Percentiles rank a stretch among this genome's conserved stretches.
Evolutionary conservation across 2,797 vertebrate genomes (phyloP).

Genomic region (Sebastes nivosus): DNA sequence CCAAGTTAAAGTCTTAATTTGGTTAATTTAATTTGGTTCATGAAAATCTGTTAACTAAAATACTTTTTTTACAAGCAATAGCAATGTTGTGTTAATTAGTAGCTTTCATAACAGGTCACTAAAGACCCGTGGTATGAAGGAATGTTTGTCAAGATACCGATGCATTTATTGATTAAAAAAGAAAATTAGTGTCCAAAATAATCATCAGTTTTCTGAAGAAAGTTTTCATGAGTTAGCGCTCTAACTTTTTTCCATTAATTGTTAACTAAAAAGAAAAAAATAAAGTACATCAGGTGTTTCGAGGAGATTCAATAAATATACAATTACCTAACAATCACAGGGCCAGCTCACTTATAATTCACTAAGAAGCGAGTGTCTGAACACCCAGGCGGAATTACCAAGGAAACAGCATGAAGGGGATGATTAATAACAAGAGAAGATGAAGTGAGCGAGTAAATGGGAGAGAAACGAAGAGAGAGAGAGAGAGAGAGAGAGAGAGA

Average conservation of each 20-base stretch:
- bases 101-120: background rate
- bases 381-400: constrained; percentile 36
- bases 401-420: constrained; percentile 38
- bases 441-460: background rate
- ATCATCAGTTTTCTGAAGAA: background rate
- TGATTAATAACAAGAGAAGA: constrained; percentile 40
- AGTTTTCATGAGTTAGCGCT: background rate
- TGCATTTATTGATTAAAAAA: background rate
- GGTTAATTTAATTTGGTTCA: background rate
- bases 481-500: background rate
- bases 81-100: background rate
- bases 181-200: background rate
- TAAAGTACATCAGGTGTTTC: background rate
- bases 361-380: constrained; percentile 29
- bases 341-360: constrained; percentile 31
- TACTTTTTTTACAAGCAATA: too few relatives aligned
- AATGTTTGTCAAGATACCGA: background rate
- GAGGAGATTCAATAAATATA: constrained; percentile 27
- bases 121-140: background rate
- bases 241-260: background rate
- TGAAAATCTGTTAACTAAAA: background rate
- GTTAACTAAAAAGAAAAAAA: background rate
- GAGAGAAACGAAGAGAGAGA: background rate
- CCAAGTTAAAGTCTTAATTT: background rate
- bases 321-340: constrained; percentile 30